phyloP scores from a whole-genome alignment of 92 coral and sea anemone species.

The Epizoanthus illoricatus region DNA sequence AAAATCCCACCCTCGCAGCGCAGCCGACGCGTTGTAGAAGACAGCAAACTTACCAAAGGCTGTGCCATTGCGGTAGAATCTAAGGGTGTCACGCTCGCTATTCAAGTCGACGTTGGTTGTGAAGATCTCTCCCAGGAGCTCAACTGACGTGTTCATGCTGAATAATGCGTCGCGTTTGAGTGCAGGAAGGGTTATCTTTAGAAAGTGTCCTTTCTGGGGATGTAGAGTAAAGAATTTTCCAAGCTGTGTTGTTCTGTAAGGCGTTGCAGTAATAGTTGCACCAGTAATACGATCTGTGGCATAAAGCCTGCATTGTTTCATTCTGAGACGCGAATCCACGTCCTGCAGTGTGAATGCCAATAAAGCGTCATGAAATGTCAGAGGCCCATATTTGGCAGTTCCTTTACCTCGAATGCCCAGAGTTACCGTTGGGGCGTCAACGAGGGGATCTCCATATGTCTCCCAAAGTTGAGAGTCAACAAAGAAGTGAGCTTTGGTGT shows the following conservation, averaged over 20 bases:
- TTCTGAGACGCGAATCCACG: slow-evolving; percentile 1
- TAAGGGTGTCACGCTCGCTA: slow-evolving; percentile 13
- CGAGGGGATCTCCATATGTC: slow-evolving; percentile 10
- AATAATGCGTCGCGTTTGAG: slow-evolving; percentile 1
- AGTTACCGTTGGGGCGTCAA: slow-evolving; percentile 29
- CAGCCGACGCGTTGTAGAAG: slow-evolving; percentile 34
- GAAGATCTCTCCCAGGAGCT: slow-evolving; percentile 48
- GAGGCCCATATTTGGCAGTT: slow-evolving; percentile 55
- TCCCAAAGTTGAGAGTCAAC: slow-evolving; percentile 35
- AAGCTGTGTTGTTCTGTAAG: slow-evolving; percentile 9
- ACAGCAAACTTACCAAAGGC: slow-evolving; percentile 52
- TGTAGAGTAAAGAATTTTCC: slow-evolving; percentile 12
- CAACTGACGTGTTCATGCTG: slow-evolving; percentile 21
- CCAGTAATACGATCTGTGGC: slow-evolving; percentile 2
- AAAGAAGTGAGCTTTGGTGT: slow-evolving; percentile 25
- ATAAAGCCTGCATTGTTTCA: slow-evolving; percentile 22
- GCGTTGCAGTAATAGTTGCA: slow-evolving; percentile 1
- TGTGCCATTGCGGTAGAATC: slow-evolving; percentile 23
- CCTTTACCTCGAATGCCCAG: slow-evolving; percentile 35
- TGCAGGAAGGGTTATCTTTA: slow-evolving; percentile 27
- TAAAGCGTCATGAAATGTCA: slow-evolving; percentile 41
- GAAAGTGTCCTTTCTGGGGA: slow-evolving; percentile 13
- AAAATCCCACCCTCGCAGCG: slow-evolving; percentile 54
- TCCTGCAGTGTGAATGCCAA: slow-evolving; percentile 20
- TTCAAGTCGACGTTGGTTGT: slow-evolving; percentile 19